A percentile compares a stretch with the other conserved stretches of the same genome.
These are phyloP conservation scores for Lasioglossum malachurum DNA, from an alignment of 2,888 invertebrate species.

Conservation along the genomic window DNA sequence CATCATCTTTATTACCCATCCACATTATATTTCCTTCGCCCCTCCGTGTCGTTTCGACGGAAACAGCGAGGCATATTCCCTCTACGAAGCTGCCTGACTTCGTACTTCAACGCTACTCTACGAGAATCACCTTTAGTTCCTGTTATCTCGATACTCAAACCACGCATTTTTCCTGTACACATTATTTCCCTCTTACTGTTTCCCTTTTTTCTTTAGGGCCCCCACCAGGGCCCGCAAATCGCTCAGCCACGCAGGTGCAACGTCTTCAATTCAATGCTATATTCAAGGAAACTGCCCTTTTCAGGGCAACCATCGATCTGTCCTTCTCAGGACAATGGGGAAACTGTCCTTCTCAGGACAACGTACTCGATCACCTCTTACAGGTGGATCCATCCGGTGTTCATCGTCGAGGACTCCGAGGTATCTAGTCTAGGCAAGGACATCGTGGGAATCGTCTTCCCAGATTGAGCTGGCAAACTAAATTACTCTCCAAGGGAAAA, in stretches of 20 bases:
- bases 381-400: neutral
- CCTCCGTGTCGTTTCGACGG: neutral
- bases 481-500: neutral
- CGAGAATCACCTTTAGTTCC: slow-evolving; percentile 37
- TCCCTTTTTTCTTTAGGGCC: slow-evolving; percentile 76
- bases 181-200: slow-evolving; percentile 57
- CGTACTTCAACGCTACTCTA: neutral
- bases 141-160: slow-evolving; percentile 26
- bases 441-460: neutral
- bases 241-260: slow-evolving; percentile 49
- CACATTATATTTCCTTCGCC: slow-evolving; percentile 11
- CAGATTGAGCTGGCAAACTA: neutral
- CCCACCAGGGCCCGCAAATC: slow-evolving; percentile 81
- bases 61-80: neutral
- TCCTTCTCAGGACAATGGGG: slow-evolving; percentile 23
- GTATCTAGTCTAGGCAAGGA: neutral
- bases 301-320: slow-evolving; percentile 29
- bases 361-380: neutral
- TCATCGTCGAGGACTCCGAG: neutral
- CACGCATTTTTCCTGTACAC: slow-evolving; percentile 57
- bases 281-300: slow-evolving; percentile 16
- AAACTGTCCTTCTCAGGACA: slow-evolving; percentile 36
- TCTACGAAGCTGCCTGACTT: slow-evolving; percentile 3
- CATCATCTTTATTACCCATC: neutral
- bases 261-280: slow-evolving; percentile 38